A percentile compares a stretch with the other conserved stretches of the same genome.
Conservation (phyloP, 2,113 vertebrate species). For the Otus sunia region DNA sequence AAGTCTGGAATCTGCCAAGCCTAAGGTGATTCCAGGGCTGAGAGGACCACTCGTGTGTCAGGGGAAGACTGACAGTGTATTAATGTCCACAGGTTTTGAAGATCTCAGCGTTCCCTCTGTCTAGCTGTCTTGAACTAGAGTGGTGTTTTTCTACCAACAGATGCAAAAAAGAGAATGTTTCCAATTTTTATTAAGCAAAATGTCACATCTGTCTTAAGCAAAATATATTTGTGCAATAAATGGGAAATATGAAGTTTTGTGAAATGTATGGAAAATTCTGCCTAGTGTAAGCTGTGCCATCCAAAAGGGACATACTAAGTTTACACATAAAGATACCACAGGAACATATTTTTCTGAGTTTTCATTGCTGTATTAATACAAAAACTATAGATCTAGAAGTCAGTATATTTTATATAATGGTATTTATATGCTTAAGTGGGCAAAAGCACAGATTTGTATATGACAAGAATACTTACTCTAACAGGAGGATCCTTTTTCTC, state of each 20-base stretch:
- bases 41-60: neutral
- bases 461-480: neutral
- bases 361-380: neutral
- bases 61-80: neutral
- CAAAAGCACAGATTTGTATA: neutral
- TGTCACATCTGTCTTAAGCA: neutral
- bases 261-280: neutral
- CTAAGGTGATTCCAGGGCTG: neutral
- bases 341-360: neutral
- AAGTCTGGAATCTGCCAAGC: neutral
- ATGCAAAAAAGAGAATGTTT: neutral
- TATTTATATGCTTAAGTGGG: neutral
- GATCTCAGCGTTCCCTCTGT: accelerated
- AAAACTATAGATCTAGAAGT: neutral
- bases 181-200: neutral
- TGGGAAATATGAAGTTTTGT: neutral
- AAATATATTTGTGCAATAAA: neutral
- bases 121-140: neutral
- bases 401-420: neutral
- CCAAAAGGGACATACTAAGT: neutral
- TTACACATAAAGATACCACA: neutral
- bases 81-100: neutral
- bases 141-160: neutral
- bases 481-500: neutral
- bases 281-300: neutral